Conservation (phyloP, 2,113 vertebrate genomes). For the Ceyx melanurus region DNA sequence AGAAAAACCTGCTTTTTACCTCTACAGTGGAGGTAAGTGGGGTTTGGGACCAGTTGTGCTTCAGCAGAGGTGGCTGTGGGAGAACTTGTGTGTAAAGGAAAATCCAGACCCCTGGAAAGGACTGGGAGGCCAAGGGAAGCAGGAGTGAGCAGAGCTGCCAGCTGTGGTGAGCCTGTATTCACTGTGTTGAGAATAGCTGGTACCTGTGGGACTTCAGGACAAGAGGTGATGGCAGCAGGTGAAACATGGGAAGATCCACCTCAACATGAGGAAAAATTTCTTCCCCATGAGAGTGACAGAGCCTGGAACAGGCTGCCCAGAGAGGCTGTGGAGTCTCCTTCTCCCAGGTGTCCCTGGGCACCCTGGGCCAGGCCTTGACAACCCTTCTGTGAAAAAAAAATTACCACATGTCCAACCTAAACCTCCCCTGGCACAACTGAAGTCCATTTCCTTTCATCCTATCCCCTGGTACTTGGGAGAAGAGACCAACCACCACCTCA, state of each 20-base stretch:
- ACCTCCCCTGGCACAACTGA: neutral
- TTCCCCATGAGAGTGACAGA: too few relatives aligned
- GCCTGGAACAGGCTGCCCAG: too few relatives aligned
- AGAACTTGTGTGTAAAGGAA: neutral
- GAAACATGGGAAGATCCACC: too few relatives aligned
- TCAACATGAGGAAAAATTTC: too few relatives aligned
- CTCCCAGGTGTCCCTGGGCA: neutral
- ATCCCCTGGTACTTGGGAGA: neutral
- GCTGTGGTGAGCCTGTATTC: fast-evolving
- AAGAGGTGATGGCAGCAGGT: too few relatives aligned
- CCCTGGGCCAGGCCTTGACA: neutral
- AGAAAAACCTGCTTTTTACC: neutral
- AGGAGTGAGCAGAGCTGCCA: neutral
- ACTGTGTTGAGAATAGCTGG: neutral
- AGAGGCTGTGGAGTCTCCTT: too few relatives aligned
- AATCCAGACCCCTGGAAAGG: neutral
- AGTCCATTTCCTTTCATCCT: neutral
- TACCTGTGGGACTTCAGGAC: neutral
- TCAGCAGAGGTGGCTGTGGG: neutral
- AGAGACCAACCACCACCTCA: neutral
- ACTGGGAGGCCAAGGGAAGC: neutral
- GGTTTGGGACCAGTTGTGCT: neutral
- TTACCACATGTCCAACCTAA: neutral
- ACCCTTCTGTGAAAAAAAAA: neutral
- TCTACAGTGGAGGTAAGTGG: fast-evolving